Evolutionary conservation across 2,113 vertebrate species (phyloP).

Genomic region (Tamias sibiricus): DNA sequence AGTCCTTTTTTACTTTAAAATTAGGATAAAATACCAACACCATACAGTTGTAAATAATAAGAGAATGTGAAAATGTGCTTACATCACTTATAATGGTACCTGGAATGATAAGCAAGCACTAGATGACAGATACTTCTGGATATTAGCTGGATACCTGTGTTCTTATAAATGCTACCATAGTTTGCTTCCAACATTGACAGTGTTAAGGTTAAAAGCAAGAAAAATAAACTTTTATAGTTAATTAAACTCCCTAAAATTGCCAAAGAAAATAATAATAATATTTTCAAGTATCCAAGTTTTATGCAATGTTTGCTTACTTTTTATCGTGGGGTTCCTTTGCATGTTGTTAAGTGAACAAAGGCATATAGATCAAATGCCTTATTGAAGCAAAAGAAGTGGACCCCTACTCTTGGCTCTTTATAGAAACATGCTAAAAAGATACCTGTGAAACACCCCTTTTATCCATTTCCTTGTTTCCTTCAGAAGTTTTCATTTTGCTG

Average conservation of each 20-base stretch:
- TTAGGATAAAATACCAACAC: background rate
- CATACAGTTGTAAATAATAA: background rate
- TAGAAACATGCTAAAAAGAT: background rate
- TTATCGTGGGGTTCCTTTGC: background rate
- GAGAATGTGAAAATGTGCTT: background rate
- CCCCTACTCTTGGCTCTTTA: background rate
- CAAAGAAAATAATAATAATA: background rate
- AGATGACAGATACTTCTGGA: background rate
- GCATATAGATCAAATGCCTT: accelerated
- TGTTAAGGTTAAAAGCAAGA: background rate
- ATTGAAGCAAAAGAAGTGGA: background rate
- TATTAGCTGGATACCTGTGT: background rate
- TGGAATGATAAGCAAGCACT: background rate
- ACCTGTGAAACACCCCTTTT: background rate
- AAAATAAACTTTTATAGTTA: background rate
- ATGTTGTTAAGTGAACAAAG: background rate
- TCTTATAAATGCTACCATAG: background rate
- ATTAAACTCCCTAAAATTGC: background rate
- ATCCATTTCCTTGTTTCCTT: background rate
- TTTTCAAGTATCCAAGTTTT: background rate
- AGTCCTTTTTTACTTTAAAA: background rate
- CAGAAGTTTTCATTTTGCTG: background rate
- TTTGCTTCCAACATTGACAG: background rate
- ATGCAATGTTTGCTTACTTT: background rate
- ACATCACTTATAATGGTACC: background rate